Evolutionary conservation across 2,113 vertebrate species (phyloP), one percentile per base, ranked within the genome.

Genomic region (Ciconia stormi): DNA sequence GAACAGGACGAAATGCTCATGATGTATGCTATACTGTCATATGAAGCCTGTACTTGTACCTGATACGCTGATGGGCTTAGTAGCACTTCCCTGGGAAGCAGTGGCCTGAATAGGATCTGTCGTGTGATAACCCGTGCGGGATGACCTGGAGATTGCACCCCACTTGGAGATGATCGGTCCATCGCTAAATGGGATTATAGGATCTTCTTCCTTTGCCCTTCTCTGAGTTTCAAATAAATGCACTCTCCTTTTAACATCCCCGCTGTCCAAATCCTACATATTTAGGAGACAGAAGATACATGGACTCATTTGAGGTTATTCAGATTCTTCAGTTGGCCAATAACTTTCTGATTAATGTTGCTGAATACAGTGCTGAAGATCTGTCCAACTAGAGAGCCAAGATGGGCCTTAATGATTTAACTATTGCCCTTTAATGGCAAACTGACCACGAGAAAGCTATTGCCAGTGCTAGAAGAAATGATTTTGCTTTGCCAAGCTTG

Each of bases 91-190:
- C 98, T 99, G 99, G 96, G 99, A 99, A 98, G 99, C 99, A 63
- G 99, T 99, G 95, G 99, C 99, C 97, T 99, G 99, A 71, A 99
- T 98, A 5, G 99, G 99, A 95, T 99, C 99, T 6, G 99, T 99
- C 46, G 98, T 99, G 97, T 99, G 99, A 89, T 99, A 99, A 69
- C 98, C 99, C 6, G 99, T 99, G 90, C 99, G 99, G 58, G 99
- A 99, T 29, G 99, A 99, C 84, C 99, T 98, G 80, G 99, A 99
- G 97, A 99, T 99, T 36, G 99, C 99, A 26, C 99, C 99, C 99
- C 99, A 99, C 97, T 99, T 99, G 88, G 99, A 99, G 97, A 99
- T 99, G 96, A 99, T 99, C 26, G 99, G 99, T 65, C 99, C 99
- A 69, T 99, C 99, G 3, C 99, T 98, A 73, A 99, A 99, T 4